A percentile compares a stretch with the other conserved stretches of the same genome.
These are phyloP conservation scores for Gymnoscelis rufifasciata DNA, from an alignment of 2,888 invertebrate species.

Conservation along the genomic window DNA sequence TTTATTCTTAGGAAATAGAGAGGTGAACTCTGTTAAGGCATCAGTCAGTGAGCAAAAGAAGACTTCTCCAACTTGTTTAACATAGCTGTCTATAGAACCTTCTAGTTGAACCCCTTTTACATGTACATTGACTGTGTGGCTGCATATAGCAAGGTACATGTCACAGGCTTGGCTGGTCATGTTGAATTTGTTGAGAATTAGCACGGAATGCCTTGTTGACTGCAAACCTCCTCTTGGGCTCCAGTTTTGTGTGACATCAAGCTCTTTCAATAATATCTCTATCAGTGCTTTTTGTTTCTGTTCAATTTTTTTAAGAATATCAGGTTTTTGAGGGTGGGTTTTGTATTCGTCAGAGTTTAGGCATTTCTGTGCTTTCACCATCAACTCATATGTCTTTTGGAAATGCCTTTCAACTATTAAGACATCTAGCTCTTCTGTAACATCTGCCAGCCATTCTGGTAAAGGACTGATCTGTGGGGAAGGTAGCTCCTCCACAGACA, in stretches of 20 bases:
- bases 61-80: slow-evolving; percentile 88
- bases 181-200: slow-evolving; percentile 87
- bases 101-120: slow-evolving; percentile 89
- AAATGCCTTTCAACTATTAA: slow-evolving; percentile 97
- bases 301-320: slow-evolving; percentile 80
- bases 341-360: slow-evolving; percentile 62
- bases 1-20: slow-evolving; percentile 88
- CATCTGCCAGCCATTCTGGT: slow-evolving; percentile 94
- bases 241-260: slow-evolving; percentile 93
- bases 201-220: slow-evolving; percentile 89
- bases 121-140: slow-evolving; percentile 88
- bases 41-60: slow-evolving; percentile 90
- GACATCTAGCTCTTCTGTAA: slow-evolving; percentile 96
- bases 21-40: slow-evolving; percentile 79
- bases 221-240: slow-evolving; percentile 93
- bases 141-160: slow-evolving; percentile 88
- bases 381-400: slow-evolving; percentile 91
- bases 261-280: slow-evolving; percentile 92
- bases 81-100: slow-evolving; percentile 88
- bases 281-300: slow-evolving; percentile 86
- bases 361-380: slow-evolving; percentile 78
- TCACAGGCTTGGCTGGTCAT: slow-evolving; percentile 87
- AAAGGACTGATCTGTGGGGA: slow-evolving; percentile 61
- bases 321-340: slow-evolving; percentile 58
- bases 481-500: slow-evolving; percentile 66